Percentiles rank a stretch among this genome's conserved stretches.
Conservation (phyloP, 1,140 invertebrate species). For the Cydia pomonella region DNA sequence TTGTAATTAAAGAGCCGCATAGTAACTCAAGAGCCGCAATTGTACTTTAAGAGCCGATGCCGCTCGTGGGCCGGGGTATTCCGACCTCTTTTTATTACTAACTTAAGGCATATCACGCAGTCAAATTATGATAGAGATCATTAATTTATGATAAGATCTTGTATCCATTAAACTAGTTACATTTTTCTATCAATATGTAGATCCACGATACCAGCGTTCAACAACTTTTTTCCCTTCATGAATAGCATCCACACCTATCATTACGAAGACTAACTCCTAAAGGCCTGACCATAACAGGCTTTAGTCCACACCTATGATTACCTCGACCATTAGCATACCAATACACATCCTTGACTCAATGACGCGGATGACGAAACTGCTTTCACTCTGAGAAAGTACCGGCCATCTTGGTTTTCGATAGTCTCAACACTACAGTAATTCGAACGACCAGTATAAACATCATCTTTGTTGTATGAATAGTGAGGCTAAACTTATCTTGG, state of each 20-base stretch:
- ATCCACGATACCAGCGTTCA: neutral
- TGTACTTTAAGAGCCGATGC: too few species aligned
- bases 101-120: neutral
- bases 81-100: too few species aligned
- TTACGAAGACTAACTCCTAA: neutral
- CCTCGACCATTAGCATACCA: slow-evolving; percentile 19
- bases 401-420: slow-evolving; percentile 30
- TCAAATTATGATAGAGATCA: neutral
- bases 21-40: too few species aligned
- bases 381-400: slow-evolving; percentile 39
- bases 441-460: neutral
- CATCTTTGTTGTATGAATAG: neutral
- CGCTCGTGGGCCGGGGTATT: too few species aligned
- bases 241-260: neutral
- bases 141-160: neutral
- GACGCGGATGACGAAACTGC: slow-evolving; percentile 35
- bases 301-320: slow-evolving; percentile 1
- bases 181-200: neutral
- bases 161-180: neutral
- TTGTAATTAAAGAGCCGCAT: too few species aligned
- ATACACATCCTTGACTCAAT: slow-evolving; percentile 29
- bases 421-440: neutral
- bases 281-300: neutral
- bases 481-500: neutral
- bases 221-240: neutral